A percentile compares a stretch with the other conserved stretches of the same genome.
These are phyloP conservation scores for Sander vitreus DNA, from an alignment of 2,113 vertebrate genomes.

Conservation along the genomic window DNA sequence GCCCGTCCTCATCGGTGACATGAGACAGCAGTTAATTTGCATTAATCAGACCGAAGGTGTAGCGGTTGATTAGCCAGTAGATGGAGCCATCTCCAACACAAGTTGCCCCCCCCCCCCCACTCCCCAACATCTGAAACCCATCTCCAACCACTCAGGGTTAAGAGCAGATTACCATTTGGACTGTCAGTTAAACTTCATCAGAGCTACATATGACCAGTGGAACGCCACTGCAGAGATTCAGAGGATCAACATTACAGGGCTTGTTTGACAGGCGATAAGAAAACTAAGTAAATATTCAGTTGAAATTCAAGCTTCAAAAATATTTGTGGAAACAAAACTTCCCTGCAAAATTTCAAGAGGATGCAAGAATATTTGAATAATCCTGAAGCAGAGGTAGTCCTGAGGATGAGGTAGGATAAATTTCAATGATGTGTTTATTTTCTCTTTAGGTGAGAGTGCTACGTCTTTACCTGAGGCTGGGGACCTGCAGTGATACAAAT, in stretches of 20 bases:
- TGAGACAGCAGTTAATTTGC: slow-evolving; percentile 47
- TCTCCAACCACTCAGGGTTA: slow-evolving; percentile 43
- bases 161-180: slow-evolving; percentile 32
- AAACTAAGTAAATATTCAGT: neutral
- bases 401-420: neutral
- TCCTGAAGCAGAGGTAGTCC: neutral
- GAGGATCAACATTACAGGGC: neutral
- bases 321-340: neutral
- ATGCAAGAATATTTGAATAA: slow-evolving; percentile 23
- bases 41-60: slow-evolving; percentile 66
- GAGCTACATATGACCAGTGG: neutral
- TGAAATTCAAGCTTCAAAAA: neutral
- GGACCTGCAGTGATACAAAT: neutral
- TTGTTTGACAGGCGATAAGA: slow-evolving; percentile 29
- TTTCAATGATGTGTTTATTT: neutral
- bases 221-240: slow-evolving; percentile 11
- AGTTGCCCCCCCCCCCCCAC: neutral
- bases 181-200: slow-evolving; percentile 54
- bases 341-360: neutral
- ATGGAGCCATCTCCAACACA: slow-evolving; percentile 80
- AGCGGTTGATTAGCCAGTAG: slow-evolving; percentile 83
- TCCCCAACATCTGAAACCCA: slow-evolving; percentile 12
- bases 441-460: slow-evolving; percentile 4
- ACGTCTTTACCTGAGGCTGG: slow-evolving; percentile 35
- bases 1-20: slow-evolving; percentile 24